Evolutionary conservation across 2,113 vertebrate species (phyloP), one percentile per base, ranked within the genome.

Genomic region (Rafetus swinhoei): DNA sequence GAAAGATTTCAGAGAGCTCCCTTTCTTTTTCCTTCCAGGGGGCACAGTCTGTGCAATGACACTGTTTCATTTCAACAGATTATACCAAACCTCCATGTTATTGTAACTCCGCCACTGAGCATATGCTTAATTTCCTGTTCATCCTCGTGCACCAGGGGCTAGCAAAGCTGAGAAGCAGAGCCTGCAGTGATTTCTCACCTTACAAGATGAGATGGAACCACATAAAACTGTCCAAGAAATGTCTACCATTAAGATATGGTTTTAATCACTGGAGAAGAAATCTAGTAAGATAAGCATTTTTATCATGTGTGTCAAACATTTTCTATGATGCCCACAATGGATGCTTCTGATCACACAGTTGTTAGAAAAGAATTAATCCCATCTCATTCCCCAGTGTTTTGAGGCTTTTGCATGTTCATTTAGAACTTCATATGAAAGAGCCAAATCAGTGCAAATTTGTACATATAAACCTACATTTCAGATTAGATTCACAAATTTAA

Each of bases 401-500:
- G 65, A 59, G 82, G 72, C 59, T 86, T 94, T 81, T 62, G 90
- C 86, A 90, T 27, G 54, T 90, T 52, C 69, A 3, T n/a, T 35
- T 54, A 16, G 84, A 93, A 94, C 86, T n/a, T 60, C 19, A 69
- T 59, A 32, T 54, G 62, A 84, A 91, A 92, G 74, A 97, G 57
- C 50, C 95, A 89, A 94, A 93, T 85, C 74, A 80, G 92, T 91
- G 82, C 32, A 92, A 95, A 81, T 54, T 92, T 91, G 84, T 57
- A 93, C 90, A 57, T 19, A 18, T 45, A 90, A 94, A 93, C 95
- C 97, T 95, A 93, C 86, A 94, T 95, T 95, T 87, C 95, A 95
- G 86, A 97, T 96, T 96, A 97, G 93, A 96, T 95, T 96, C 95
- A 95, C 95, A 97, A 97, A 97, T 96, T 93, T 93, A 95, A 97